Base-by-base conservation (phyloP, 1,140 invertebrate species). In the Hycleus phaleratus region DNA sequence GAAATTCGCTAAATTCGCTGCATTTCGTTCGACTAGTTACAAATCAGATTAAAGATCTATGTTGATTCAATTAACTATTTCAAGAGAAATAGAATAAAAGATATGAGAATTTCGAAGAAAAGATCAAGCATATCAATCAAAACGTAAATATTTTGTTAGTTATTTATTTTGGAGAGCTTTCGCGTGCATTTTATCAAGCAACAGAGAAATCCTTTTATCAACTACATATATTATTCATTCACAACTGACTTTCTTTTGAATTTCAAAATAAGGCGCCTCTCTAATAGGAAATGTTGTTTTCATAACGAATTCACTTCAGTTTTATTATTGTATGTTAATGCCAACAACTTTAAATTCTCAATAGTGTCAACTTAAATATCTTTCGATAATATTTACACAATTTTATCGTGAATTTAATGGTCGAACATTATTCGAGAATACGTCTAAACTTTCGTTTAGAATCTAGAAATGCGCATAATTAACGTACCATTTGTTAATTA, bases 251-350 rank as follows among this genome's bases (percentile, higher is more conserved):
- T 26, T 11, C 25, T 26, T 57, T 44, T 57, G 48, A 57, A 57
- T 57, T 50, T 49, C 40, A 57, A 57, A 49, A 45, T 24, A 50
- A 11, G 25, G n/a, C 42, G 18, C 1, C 18, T 18, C 18, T 32
- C 46, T 57, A 57, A 57, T 57, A 57, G 48, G 26, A 46, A 42
- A 38, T 40, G 51, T 56, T 56, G 55, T 57, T 57, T 57, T 57
- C 39, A 43, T 49, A 50, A 42, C 32, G 32, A 32, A 32, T 32
- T 32, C 32, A 32, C 32, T 42, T 56, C 46, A 26, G 45, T 42
- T 56, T 56, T 56, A 47, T 43, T 44, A 44, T 57, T 43, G 25
- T 57, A 57, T 57, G 56, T 44, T 57, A 57, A 57, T 57, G 42
- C 39, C 43, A 56, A 42, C 51, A 46, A 32, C 40, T 45, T 53